Conservation (phyloP, 2,888 invertebrate species). For the Nomada fucata region DNA sequence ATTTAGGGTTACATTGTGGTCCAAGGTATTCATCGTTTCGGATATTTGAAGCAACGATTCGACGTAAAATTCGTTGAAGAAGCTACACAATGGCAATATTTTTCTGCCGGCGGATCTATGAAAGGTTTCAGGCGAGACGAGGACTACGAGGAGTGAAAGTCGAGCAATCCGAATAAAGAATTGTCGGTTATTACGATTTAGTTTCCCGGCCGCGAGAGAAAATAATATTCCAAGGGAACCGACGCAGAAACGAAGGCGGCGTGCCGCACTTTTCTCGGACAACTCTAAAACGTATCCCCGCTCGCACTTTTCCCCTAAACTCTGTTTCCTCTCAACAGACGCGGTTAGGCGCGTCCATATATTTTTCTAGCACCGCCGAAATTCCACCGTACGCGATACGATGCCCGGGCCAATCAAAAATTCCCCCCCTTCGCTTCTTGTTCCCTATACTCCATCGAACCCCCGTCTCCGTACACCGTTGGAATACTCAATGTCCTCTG, state of each 20-base stretch:
- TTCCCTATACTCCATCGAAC: slow-evolving; percentile 27
- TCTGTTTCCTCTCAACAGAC: not conserved
- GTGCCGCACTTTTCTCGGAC: slow-evolving; percentile 1
- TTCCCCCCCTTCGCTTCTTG: slow-evolving; percentile 22
- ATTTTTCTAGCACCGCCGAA: not conserved
- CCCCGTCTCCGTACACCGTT: not conserved
- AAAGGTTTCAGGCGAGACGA: too few species aligned
- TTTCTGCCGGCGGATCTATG: too few species aligned
- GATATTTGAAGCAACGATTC: too few species aligned
- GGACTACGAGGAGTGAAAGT: too few species aligned
- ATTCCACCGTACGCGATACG: not conserved
- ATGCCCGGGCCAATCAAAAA: slow-evolving; percentile 26
- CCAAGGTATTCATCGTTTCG: too few species aligned
- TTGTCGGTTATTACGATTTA: too few species aligned
- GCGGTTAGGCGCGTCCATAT: not conserved
- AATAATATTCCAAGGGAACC: not conserved
- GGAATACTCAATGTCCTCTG: slow-evolving; percentile 38
- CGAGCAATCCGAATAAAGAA: too few species aligned
- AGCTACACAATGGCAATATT: too few species aligned
- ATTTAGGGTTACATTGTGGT: too few species aligned
- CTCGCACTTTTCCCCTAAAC: not conserved
- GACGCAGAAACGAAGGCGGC: not conserved
- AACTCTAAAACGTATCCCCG: not conserved
- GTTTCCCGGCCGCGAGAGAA: not conserved
- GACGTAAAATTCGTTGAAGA: too few species aligned